Percentiles rank a stretch among this genome's conserved stretches.
These are phyloP conservation scores for Sinocyclocheilus anophthalmus DNA, from an alignment of 2,113 vertebrate species.

Conservation along the genomic window DNA sequence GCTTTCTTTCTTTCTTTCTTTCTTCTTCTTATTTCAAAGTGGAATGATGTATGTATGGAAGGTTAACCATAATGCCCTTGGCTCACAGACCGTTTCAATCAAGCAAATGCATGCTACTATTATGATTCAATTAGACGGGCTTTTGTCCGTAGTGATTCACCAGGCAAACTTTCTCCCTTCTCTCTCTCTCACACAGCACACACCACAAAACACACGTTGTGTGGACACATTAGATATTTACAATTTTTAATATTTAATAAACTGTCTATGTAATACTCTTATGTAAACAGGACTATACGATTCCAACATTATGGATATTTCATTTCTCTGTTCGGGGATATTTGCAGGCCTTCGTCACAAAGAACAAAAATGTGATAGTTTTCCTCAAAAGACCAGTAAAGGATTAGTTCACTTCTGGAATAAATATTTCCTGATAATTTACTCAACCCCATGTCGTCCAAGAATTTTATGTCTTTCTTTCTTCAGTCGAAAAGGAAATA, in stretches of 20 bases:
- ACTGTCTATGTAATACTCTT: not conserved
- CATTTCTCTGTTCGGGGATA: not conserved
- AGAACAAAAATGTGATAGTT: not conserved
- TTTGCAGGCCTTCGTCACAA: not conserved
- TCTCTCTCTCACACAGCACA: not conserved
- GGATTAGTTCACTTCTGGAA: no score
- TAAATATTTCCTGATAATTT: no score
- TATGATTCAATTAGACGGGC: conserved; percentile 54
- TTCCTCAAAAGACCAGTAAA: not conserved
- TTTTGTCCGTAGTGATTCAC: conserved; percentile 42
- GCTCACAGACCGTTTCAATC: conserved; percentile 34
- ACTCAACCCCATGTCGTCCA: no score
- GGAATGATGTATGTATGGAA: not conserved
- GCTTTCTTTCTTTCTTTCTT: not conserved
- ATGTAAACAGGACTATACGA: not conserved
- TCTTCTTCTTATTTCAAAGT: not conserved
- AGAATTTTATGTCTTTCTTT: no score
- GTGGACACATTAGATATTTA: not conserved
- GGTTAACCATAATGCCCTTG: conserved; percentile 16
- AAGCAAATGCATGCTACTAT: conserved; percentile 34
- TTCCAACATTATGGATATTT: not conserved
- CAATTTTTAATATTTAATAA: conserved; percentile 20
- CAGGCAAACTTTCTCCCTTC: not conserved
- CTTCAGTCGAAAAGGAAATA: no score
- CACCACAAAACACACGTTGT: not conserved